Evolutionary conservation across 2,797 vertebrate genomes (phyloP), one percentile per base, ranked within the genome.

Genomic region (Acipenser ruthenus): DNA sequence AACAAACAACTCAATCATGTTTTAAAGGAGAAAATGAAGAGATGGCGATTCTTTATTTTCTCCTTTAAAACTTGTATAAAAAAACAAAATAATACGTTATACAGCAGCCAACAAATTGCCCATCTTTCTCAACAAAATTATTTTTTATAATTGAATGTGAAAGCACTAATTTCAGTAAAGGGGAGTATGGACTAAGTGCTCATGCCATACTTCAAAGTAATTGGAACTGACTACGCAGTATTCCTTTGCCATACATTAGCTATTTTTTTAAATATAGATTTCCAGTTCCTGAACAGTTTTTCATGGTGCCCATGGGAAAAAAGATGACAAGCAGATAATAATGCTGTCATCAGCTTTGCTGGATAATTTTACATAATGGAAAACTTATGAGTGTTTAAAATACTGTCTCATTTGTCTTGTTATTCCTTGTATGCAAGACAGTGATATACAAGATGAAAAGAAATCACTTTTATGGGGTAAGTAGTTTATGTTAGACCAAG

Each of bases 81-180:
- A 18, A 18, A 18, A 18, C 18, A 18, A 18, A 18, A 18, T 18
- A 18, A 18, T 18, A 13, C 5, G 9, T 64, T 63, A 50, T 63
- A 63, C 23, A 37, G 52, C 49, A n/a, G 65, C 60, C 60, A 60
- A 56, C 65, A 67, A 66, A 63, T 63, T 9, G 13, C 8, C 37
- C 11, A 56, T 63, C 51, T 59, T 2, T 49, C 65, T 69, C 47
- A 64, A 15, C 48, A 12, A 50, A 7, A 48, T 59, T 52, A 8
- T 49, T 12, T 66, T 6, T 56, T 13, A 58, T 58, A n/a, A 37
- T 37, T 37, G 37, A 37, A 37, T 37, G 37, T 37, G 1, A 48
- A 47, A 56, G 10, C 52, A 10, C 4, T 6, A 6, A 47, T 49
- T 63, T 53, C 50, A 23, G 8, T 6, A 56, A n/a, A 47, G 18